Base-by-base conservation (phyloP, 2,888 invertebrate genomes). In the Gymnocheta viridis region DNA sequence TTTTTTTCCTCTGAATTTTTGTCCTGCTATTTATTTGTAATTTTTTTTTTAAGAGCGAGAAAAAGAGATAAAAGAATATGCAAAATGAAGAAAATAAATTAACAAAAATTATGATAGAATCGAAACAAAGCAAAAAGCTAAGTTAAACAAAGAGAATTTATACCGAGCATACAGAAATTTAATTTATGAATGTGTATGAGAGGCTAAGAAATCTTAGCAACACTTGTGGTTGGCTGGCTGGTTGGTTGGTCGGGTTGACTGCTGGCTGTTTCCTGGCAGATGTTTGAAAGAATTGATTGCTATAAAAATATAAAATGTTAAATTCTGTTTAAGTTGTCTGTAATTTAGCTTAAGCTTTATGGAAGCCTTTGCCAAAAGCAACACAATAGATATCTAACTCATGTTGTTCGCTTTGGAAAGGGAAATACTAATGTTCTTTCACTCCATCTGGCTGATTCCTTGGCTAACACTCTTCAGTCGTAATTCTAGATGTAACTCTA, bases 101-200 rank as follows among this genome's bases (percentile, higher is more conserved):
- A 51, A 67, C 22, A 73, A 49, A 73, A 81, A 80, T 69, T 77
- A 73, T 78, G 62, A 80, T 83, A 76, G 70, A 80, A 72, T 76
- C 66, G 38, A 70, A 73, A 67, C 62, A 72, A 64, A 69, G 29
- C 49, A 81, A 74, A 60, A 9, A 35, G 49, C 29, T 22, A 12
- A 38, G 35, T 29, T n/a, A 56, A 35, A 56, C 29, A n/a, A 64
- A 69, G 38, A 70, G 22, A 72, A 58, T 47, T 0, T 69, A 32
- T 56, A 67, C 62, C 54, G 49, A 51, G 66, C 44, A 72, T 72
- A 73, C 17, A 67, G 64, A 80, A 82, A 82, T 79, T 72, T 73
- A 78, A 85, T 82, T 82, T 85, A 85, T 85, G 69, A 81, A 78
- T 74, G 49, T 82, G 56, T 78, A 60, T 44, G 72, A 66, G 67